These are phyloP conservation scores for Orgyia antiqua DNA, from an alignment of 2,888 invertebrate species.

Conservation along the genomic window DNA sequence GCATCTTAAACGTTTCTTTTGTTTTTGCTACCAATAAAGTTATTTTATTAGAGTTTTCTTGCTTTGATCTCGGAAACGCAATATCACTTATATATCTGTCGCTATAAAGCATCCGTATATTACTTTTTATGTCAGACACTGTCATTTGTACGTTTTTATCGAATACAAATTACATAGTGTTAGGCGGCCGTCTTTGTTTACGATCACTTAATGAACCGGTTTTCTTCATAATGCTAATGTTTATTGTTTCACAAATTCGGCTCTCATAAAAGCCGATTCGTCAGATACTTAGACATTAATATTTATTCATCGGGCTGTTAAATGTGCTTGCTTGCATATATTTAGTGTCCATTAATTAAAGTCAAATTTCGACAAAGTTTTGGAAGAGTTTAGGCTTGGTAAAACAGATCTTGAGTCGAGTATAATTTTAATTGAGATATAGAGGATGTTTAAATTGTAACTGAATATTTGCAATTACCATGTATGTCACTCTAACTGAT, in stretches of 20 bases:
- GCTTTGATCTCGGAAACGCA: constrained; percentile 39
- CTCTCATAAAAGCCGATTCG: constrained; percentile 32
- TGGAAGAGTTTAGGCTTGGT: too few species aligned
- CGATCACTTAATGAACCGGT: constrained; percentile 36
- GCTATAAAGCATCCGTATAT: constrained; percentile 25
- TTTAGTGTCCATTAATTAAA: constrained; percentile 50
- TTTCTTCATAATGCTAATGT: constrained; percentile 37
- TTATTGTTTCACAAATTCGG: constrained; percentile 48
- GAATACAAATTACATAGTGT: constrained; percentile 23
- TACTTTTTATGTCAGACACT: constrained; percentile 29
- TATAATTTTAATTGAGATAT: too few species aligned
- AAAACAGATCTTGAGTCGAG: too few species aligned
- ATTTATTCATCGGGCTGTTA: constrained; percentile 27
- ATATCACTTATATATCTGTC: constrained; percentile 31
- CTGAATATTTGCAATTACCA: too few species aligned
- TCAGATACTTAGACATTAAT: constrained; percentile 29
- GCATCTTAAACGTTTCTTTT: constrained; percentile 61
- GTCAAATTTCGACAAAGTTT: constrained; percentile 27
- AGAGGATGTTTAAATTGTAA: too few species aligned
- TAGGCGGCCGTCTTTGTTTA: constrained; percentile 26
- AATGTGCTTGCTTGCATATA: constrained; percentile 40
- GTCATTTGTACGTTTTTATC: constrained; percentile 31
- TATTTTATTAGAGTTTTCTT: constrained; percentile 40
- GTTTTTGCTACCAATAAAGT: constrained; percentile 57
- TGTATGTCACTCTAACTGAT: too few species aligned